A percentile compares a stretch with the other conserved stretches of the same genome.
phyloP scores from a whole-genome alignment of 92 coral and sea anemone species.

The Actinernus sp. region DNA sequence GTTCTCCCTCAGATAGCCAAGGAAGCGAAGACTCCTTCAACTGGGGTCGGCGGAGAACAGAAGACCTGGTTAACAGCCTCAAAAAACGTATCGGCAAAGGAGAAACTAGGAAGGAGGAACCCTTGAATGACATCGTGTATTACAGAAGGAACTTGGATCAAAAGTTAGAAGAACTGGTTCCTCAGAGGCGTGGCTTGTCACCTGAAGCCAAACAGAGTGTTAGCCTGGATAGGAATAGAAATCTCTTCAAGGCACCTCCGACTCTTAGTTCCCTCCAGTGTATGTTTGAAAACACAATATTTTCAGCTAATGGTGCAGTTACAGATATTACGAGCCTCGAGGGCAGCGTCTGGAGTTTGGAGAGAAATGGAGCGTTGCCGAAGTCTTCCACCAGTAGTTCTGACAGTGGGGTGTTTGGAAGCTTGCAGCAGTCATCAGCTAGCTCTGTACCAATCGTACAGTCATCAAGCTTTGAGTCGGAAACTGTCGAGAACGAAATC shows the following conservation, averaged over 20 bases:
- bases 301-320: no score
- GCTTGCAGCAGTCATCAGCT: not conserved
- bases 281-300: no score
- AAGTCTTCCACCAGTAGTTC: slow-evolving; percentile 21
- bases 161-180: slow-evolving; percentile 66
- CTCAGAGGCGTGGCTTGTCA: slow-evolving; percentile 67
- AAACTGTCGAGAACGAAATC: not conserved
- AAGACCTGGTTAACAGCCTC: slow-evolving; percentile 76
- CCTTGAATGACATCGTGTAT: no score
- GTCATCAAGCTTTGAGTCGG: slow-evolving; percentile 17
- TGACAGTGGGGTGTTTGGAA: not conserved
- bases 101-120: not conserved
- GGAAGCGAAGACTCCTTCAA: slow-evolving; percentile 68
- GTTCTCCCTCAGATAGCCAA: no score
- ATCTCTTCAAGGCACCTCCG: slow-evolving; percentile 56
- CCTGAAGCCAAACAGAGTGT: slow-evolving; percentile 65
- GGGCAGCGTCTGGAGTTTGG: no score
- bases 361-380: no score
- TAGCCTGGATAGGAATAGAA: slow-evolving; percentile 69
- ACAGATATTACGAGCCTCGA: no score
- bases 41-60: slow-evolving; percentile 71
- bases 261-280: slow-evolving; percentile 56
- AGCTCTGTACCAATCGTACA: no score
- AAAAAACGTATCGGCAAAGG: slow-evolving; percentile 67
- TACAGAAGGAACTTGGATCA: slow-evolving; percentile 70